phyloP scores from a whole-genome alignment of 2,113 vertebrate species.

The Clinocottus analis region DNA sequence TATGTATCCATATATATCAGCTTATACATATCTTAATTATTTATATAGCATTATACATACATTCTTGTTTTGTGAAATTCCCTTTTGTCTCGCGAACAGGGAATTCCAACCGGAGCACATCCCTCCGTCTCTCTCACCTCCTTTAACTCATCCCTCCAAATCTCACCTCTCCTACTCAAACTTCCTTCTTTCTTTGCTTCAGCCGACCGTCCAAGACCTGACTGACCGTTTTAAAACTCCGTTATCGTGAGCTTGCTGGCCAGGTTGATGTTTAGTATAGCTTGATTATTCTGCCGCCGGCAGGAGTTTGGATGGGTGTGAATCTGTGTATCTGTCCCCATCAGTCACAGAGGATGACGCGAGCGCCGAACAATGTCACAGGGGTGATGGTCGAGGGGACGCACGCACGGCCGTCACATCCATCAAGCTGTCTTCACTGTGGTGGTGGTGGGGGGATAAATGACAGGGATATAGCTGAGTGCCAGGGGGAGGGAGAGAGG shows the following conservation, averaged over 20 bases:
- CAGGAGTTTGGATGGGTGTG: conserved; percentile 29
- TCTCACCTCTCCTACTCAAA: conserved; percentile 25
- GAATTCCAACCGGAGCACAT: conserved; percentile 54
- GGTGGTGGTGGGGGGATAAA: neutral
- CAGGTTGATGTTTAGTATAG: conserved; percentile 46
- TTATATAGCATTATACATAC: conserved; percentile 80
- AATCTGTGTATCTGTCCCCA: conserved; percentile 30
- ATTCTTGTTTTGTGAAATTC: conserved; percentile 78
- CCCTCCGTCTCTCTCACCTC: conserved; percentile 44
- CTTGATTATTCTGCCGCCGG: conserved; percentile 58
- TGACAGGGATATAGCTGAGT: conserved; percentile 18
- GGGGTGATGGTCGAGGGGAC: conserved; percentile 45
- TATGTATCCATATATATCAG: conserved; percentile 69
- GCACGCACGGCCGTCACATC: conserved; percentile 22
- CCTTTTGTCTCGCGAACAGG: conserved; percentile 70
- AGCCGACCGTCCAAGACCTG: conserved; percentile 32
- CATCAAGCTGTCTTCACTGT: conserved; percentile 39
- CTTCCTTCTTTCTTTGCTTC: conserved; percentile 30
- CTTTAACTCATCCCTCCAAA: conserved; percentile 23
- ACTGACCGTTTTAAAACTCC: conserved; percentile 16
- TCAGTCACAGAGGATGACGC: conserved; percentile 7
- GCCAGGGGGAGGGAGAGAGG: neutral
- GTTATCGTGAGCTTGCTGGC: conserved; percentile 16
- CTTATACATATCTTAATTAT: conserved; percentile 78
- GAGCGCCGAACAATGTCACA: conserved; percentile 41